Conservation (phyloP, 37 sponge, comb jelly and placozoan species). For the Halichondria panicea region DNA sequence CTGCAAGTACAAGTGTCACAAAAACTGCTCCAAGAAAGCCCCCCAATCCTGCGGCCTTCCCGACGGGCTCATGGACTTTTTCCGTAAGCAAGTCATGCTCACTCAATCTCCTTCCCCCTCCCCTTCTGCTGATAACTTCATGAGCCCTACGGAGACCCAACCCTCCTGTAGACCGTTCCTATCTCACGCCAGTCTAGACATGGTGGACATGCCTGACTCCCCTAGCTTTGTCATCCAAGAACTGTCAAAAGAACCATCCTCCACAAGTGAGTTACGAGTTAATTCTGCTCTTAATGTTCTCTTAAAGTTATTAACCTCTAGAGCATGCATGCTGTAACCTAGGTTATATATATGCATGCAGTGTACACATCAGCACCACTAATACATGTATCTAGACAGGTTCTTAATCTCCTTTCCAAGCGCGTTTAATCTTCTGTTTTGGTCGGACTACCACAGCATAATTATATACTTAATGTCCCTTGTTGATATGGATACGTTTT, state of each 20-base stretch:
- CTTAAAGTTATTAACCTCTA: no score
- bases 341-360: no score
- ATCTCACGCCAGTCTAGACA: slow-evolving; percentile 1
- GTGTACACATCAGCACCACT: no score
- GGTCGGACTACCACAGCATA: no score
- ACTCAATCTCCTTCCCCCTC: slow-evolving; percentile 13
- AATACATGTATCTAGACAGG: no score
- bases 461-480: no score
- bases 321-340: no score
- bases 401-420: no score
- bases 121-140: slow-evolving; percentile 25
- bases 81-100: slow-evolving; percentile 45
- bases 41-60: slow-evolving; percentile 89
- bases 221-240: slow-evolving; percentile 52
- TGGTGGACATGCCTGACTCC: not conserved
- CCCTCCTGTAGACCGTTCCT: slow-evolving; percentile 9
- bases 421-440: no score
- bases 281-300: no score
- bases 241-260: slow-evolving; percentile 51
- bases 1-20: slow-evolving; percentile 89
- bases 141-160: slow-evolving; percentile 16
- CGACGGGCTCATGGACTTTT: slow-evolving; percentile 64
- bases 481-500: no score
- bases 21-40: slow-evolving; percentile 69
- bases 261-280: slow-evolving; percentile 36